phyloP scores from a whole-genome alignment of 2,888 invertebrate species.

The Brenthis ino region DNA sequence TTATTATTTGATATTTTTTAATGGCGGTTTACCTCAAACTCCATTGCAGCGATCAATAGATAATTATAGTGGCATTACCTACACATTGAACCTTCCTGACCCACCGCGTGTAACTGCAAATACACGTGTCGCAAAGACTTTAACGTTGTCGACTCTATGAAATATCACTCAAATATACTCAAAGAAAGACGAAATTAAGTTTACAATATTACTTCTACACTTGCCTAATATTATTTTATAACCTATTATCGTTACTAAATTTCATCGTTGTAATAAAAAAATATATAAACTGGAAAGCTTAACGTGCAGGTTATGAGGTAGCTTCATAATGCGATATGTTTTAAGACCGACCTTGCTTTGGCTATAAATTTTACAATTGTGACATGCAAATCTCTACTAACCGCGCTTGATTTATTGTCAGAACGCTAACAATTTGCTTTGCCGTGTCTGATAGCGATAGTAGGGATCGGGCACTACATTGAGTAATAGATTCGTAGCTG shows the following conservation, averaged over 20 bases:
- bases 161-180: not conserved
- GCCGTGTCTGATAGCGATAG: slow-evolving; percentile 45
- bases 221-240: no score
- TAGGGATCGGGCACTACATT: slow-evolving; percentile 41
- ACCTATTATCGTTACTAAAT: no score
- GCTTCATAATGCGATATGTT: slow-evolving; percentile 45
- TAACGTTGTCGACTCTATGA: slow-evolving; percentile 1
- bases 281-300: slow-evolving; percentile 10
- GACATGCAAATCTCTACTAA: slow-evolving; percentile 75
- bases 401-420: slow-evolving; percentile 65
- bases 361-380: slow-evolving; percentile 68
- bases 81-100: slow-evolving; percentile 21
- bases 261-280: not conserved
- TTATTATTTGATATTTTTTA: slow-evolving; percentile 13
- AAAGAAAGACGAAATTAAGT: not conserved
- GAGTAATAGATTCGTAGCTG: slow-evolving; percentile 40
- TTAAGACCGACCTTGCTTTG: slow-evolving; percentile 61
- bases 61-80: slow-evolving; percentile 24
- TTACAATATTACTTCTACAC: no score
- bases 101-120: slow-evolving; percentile 14
- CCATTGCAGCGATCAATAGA: slow-evolving; percentile 20
- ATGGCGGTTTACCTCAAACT: slow-evolving; percentile 11
- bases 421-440: slow-evolving; percentile 55
- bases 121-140: slow-evolving; percentile 7
- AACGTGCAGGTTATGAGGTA: slow-evolving; percentile 34